These are phyloP conservation scores for Scylla paramamosain DNA, from an alignment of 1,140 invertebrate genomes.

Conservation along the genomic window DNA sequence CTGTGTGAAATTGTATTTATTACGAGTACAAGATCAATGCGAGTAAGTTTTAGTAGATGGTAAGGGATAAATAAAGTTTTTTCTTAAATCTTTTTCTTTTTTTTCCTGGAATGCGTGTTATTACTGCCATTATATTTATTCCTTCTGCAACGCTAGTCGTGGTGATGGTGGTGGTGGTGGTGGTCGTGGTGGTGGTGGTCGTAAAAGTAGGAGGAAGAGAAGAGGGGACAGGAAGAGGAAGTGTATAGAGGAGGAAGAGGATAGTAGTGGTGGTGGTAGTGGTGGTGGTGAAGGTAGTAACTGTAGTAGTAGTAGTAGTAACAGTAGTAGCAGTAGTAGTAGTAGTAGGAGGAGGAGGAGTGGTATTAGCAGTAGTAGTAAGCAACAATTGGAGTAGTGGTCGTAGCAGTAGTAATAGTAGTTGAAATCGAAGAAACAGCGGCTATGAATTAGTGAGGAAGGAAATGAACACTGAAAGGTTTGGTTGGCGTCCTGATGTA, in stretches of 20 bases:
- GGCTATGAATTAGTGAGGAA: not conserved
- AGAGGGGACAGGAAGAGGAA: not conserved
- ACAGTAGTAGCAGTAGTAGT: conserved; percentile 2
- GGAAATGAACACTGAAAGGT: not conserved
- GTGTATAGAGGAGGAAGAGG: not conserved
- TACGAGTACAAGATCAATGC: too few species aligned
- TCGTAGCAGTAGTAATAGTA: not conserved
- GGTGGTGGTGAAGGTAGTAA: not conserved
- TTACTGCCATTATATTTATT: too few species aligned
- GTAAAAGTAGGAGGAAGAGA: not conserved
- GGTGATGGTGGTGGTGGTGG: not conserved
- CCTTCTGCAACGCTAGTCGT: not conserved
- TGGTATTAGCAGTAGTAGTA: conserved; percentile 7
- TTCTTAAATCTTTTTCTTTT: too few species aligned
- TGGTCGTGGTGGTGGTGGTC: not conserved
- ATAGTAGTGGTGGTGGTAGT: not conserved
- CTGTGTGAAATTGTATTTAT: too few species aligned
- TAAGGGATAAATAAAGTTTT: too few species aligned
- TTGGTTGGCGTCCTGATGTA: not conserved
- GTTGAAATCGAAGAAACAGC: not conserved
- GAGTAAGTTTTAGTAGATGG: too few species aligned
- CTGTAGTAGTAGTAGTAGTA: not conserved
- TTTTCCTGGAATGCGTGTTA: too few species aligned
- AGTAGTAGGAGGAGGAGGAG: not conserved
- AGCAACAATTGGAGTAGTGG: not conserved